Evolutionary conservation across 2,113 vertebrate genomes (phyloP), one percentile per base, ranked within the genome.

Genomic region (Nicator chloris): DNA sequence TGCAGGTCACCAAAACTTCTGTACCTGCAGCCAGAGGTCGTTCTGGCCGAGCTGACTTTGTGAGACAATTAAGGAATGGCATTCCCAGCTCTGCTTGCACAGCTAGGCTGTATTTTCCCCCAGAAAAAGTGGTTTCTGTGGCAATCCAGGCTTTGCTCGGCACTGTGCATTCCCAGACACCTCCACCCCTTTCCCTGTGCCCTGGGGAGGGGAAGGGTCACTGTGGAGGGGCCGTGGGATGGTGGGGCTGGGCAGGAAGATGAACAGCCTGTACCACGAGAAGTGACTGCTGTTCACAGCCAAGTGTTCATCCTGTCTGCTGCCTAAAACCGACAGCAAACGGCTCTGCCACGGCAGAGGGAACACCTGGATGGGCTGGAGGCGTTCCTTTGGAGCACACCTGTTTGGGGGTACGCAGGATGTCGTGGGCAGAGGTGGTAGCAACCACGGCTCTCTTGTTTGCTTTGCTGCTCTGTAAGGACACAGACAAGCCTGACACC

Each of bases 371-470:
- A 17, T 1, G 1, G 15, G 13, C 22, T 14, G 2, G 21, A 0
- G 3, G 7, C 3, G 8, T 2, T 13, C 0, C 20, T 18, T 37
- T 24, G 21, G 8, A 4, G 23, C 77, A 9, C 82, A 99, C 99
- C 98, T 99, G 99, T 96, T 98, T 98, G 0, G 98, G 98, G 35
- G 97, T 92, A 18, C 98, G 98, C 22, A 99, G 98, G 75, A 99
- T 96, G 24, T 99, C 99, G 14, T 98, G 97, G 5, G 99, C 99
- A 7, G 98, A 97, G 35, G 97, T 97, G 5, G 97, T 99, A 24
- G 99, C 97, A 47, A 99, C 95, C 0, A 99, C 93, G 47, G 98
- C 98, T 93, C 98, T 98, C 75, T 96, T 98, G 64, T 98, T 99
- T 2, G 96, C 98, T 73, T 98, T 97, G 95, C 98, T 99, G 28